Evolutionary conservation across 2,888 invertebrate species (phyloP), one percentile per base, ranked within the genome.

Genomic region (Fragum fragum): DNA sequence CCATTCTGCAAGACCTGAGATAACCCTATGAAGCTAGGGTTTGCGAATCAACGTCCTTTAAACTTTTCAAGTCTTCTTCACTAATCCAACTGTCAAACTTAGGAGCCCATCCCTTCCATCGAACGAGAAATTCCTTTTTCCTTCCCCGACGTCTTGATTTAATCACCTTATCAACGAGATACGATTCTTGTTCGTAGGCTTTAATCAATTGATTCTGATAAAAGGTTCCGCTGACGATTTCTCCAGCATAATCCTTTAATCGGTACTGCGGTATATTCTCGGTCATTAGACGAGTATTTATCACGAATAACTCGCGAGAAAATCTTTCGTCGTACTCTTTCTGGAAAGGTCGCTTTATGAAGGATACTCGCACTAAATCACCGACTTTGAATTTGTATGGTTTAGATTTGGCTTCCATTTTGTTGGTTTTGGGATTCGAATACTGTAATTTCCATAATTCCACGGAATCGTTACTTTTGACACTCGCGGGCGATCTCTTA

Each of bases 291-390:
- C 81, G 73, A 14, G 73, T 16, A 53, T 72, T 70, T 11, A 81
- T 61, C 1, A 81, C 73, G 52, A 73, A 81, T 36, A 76, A 42
- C 39, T 81, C 76, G 26, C 76, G 39, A 68, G 61, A 76, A 72
- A 23, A 76, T 21, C 53, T 72, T 61, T 26, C 76, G 76, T 81
- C 81, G 42, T 81, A 81, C 23, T 81, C 81, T 42, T 76, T 18
- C 39, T 76, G 73, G 59, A 76, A 81, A 0, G 47, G 39, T 28
- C 73, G 26, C 11, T 72, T 18, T 32, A 81, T 26, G 29, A 55
- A 76, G 3, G 76, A 76, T 76, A 81, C 36, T 81, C 81, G 57
- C 73, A 21, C 53, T 69, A 52, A 61, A 76, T 57, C 61, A 29
- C 29, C 76, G 32, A 76, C 76, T 72, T 69, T 42, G 11, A 14